A percentile compares a stretch with the other conserved stretches of the same genome.
phyloP scores from a whole-genome alignment of 2,888 invertebrate species.

The Ochropacha duplaris region DNA sequence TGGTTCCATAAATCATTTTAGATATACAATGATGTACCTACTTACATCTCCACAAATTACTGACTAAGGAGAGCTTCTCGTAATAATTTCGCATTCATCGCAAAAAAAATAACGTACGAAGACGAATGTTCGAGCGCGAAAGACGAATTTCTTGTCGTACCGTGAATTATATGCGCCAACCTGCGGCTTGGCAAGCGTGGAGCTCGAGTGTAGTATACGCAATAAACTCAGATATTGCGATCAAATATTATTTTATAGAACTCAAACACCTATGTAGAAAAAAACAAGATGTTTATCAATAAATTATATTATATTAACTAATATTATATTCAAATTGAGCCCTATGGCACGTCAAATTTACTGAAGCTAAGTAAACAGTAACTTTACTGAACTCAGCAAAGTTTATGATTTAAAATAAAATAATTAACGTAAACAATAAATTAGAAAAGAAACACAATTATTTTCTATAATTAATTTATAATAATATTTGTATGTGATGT shows the following conservation, averaged over 20 bases:
- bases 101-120: constrained; percentile 42
- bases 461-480: too few relatives aligned
- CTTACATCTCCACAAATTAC: background rate
- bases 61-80: background rate
- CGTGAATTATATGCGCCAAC: constrained; percentile 41
- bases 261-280: too few relatives aligned
- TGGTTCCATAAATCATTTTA: background rate
- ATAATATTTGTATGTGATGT: background rate
- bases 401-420: too few relatives aligned
- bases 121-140: constrained; percentile 33
- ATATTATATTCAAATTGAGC: too few relatives aligned
- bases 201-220: constrained; percentile 6
- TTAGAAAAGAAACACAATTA: too few relatives aligned
- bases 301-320: too few relatives aligned
- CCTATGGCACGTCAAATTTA: too few relatives aligned
- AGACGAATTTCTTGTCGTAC: constrained; percentile 50
- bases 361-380: too few relatives aligned
- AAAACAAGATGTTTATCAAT: too few relatives aligned
- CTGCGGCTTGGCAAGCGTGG: constrained; percentile 18
- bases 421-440: too few relatives aligned
- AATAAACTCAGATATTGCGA: background rate
- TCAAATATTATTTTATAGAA: too few relatives aligned
- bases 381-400: too few relatives aligned
- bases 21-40: background rate
- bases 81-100: constrained; percentile 27